Percentiles rank a stretch among this genome's conserved stretches.
Evolutionary conservation across 92 coral and sea anemone species (phyloP).

Genomic region (Phenganax subtilis): DNA sequence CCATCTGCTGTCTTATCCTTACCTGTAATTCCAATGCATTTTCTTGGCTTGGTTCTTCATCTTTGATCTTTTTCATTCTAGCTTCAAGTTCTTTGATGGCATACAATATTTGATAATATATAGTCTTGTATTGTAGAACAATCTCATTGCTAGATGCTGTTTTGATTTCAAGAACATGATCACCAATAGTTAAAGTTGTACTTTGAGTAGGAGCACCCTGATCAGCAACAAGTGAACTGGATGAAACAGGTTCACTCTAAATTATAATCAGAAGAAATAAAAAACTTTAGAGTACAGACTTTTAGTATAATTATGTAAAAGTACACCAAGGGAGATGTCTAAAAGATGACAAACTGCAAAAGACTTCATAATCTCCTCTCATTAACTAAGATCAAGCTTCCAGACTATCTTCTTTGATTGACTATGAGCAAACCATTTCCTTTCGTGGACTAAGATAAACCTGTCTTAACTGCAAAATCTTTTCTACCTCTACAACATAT

Average conservation of each 20-base stretch:
- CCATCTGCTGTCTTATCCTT: background rate
- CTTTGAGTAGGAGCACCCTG: background rate
- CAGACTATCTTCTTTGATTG: too few relatives aligned
- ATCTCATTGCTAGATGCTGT: slow-evolving; percentile 27
- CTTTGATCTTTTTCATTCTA: slow-evolving; percentile 13
- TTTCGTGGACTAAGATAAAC: too few relatives aligned
- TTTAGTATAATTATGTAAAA: too few relatives aligned
- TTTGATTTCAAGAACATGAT: slow-evolving; percentile 13
- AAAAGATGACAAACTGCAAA: too few relatives aligned
- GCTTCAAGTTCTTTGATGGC: slow-evolving; percentile 7
- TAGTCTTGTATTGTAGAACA: slow-evolving; percentile 32
- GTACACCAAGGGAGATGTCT: too few relatives aligned
- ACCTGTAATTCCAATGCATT: slow-evolving; percentile 19
- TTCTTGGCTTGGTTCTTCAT: slow-evolving; percentile 34
- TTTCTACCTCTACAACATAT: background rate
- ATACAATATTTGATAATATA: slow-evolving; percentile 16
- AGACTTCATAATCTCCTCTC: too few relatives aligned
- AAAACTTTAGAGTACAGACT: too few relatives aligned
- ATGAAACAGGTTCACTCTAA: slow-evolving; percentile 10
- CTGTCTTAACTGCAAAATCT: too few relatives aligned
- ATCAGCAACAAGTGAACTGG: too few relatives aligned
- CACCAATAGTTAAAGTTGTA: slow-evolving; percentile 7
- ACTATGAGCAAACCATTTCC: too few relatives aligned
- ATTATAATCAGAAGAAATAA: background rate
- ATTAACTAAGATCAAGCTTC: too few relatives aligned